Evolutionary conservation across 2,888 invertebrate genomes (phyloP).

Genomic region (Dugesia japonica): DNA sequence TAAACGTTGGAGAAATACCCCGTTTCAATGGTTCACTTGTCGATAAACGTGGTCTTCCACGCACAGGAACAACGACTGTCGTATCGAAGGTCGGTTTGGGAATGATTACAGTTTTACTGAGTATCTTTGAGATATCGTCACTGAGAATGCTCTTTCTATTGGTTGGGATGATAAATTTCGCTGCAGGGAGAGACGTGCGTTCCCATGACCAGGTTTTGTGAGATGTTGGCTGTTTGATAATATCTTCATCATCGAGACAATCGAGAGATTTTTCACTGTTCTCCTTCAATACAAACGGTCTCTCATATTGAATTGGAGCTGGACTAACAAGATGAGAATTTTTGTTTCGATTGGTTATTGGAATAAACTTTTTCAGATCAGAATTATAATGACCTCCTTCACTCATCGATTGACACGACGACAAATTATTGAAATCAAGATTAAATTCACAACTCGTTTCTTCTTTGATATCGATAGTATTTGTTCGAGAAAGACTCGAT

Average conservation of each 20-base stretch:
- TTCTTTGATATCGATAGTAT: too few relatives aligned
- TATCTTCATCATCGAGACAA: neutral
- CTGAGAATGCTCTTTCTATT: neutral
- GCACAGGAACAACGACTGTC: too few relatives aligned
- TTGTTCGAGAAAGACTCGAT: too few relatives aligned
- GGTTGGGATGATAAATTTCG: neutral
- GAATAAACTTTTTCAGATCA: neutral
- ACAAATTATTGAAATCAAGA: neutral
- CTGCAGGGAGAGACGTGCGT: neutral
- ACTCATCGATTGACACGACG: too few relatives aligned
- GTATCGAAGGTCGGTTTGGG: neutral
- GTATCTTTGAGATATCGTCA: neutral
- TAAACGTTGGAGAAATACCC: too few relatives aligned
- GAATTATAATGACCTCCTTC: too few relatives aligned
- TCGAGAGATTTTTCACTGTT: neutral
- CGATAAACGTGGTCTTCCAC: too few relatives aligned
- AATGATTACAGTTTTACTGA: neutral
- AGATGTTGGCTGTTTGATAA: neutral
- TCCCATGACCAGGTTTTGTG: neutral
- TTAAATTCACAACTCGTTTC: neutral
- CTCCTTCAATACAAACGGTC: neutral
- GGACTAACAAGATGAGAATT: neutral
- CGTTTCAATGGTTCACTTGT: too few relatives aligned
- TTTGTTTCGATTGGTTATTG: neutral
- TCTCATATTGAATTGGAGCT: neutral